Percentiles rank a stretch among this genome's conserved stretches.
phyloP scores from a whole-genome alignment of 2,113 vertebrate genomes.

The Pluvianellus socialis region DNA sequence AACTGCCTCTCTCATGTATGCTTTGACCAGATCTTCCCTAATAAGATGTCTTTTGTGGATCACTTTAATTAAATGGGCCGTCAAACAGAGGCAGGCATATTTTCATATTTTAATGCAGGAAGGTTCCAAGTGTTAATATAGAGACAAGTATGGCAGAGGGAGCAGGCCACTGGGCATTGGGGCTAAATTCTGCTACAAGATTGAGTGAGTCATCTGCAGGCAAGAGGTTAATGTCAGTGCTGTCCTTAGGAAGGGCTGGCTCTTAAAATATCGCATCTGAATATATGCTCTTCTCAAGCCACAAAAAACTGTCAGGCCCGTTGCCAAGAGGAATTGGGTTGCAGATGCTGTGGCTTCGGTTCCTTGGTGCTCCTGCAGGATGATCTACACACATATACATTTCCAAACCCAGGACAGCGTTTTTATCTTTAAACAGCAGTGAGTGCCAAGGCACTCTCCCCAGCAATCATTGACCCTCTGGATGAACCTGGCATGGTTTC shows the following conservation, averaged over 20 bases:
- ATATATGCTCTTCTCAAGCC: constrained; percentile 23
- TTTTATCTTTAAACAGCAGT: not conserved
- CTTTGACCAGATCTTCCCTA: not conserved
- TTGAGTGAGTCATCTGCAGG: not conserved
- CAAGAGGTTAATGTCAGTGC: constrained; percentile 41
- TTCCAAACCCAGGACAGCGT: not conserved
- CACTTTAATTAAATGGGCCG: not conserved
- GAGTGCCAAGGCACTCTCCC: not conserved
- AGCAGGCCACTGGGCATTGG: not conserved
- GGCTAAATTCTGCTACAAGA: constrained; percentile 6
- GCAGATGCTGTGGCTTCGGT: not conserved
- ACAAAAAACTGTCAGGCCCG: constrained; percentile 34
- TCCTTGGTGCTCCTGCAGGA: not conserved
- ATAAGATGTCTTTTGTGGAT: not conserved
- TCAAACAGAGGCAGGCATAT: not conserved
- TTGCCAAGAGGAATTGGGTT: constrained; percentile 40
- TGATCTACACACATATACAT: not conserved
- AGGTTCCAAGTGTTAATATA: not conserved
- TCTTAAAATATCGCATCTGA: constrained; percentile 51
- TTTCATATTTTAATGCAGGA: not conserved
- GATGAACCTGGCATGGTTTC: not conserved
- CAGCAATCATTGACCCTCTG: not conserved
- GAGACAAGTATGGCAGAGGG: not conserved
- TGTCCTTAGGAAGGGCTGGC: constrained; percentile 16
- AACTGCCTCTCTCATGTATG: not conserved